A percentile compares a stretch with the other conserved stretches of the same genome.
These are phyloP conservation scores for Ceramica pisi DNA, from an alignment of 2,888 invertebrate species.

Conservation along the genomic window DNA sequence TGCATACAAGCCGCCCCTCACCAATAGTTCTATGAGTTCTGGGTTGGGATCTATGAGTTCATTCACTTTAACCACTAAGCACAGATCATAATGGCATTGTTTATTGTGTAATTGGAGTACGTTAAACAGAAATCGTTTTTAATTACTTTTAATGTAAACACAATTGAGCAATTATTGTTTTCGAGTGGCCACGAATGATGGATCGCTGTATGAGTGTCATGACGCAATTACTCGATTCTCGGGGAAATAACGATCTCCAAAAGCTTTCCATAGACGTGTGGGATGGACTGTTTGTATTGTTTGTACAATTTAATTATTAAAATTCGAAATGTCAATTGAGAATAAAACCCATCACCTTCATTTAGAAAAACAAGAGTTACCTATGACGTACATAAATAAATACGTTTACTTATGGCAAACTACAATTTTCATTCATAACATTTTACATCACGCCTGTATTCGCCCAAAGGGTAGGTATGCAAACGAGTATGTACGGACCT, in stretches of 20 bases:
- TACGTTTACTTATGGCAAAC: neutral
- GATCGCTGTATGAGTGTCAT: conserved; percentile 64
- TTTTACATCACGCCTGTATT: no score
- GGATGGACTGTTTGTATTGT: conserved; percentile 12
- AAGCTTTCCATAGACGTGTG: conserved; percentile 21
- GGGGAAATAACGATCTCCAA: conserved; percentile 32
- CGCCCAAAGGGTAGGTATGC: neutral
- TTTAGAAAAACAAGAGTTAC: neutral
- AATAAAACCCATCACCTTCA: neutral
- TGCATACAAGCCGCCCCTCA: neutral
- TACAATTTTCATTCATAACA: neutral
- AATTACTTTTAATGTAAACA: conserved; percentile 80
- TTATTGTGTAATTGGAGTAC: conserved; percentile 62
- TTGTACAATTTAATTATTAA: conserved; percentile 3
- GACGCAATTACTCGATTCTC: conserved; percentile 56
- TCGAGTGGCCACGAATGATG: conserved; percentile 67
- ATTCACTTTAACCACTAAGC: conserved; percentile 36
- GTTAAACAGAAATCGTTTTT: conserved; percentile 75
- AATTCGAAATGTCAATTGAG: neutral
- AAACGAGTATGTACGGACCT: no score
- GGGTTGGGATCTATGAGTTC: conserved; percentile 27
- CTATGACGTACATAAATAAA: neutral
- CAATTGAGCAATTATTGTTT: conserved; percentile 66
- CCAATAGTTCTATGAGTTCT: neutral
- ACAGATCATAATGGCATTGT: conserved; percentile 27